phyloP scores from a whole-genome alignment of 2,113 vertebrate species.

The Gobiocypris rarus region DNA sequence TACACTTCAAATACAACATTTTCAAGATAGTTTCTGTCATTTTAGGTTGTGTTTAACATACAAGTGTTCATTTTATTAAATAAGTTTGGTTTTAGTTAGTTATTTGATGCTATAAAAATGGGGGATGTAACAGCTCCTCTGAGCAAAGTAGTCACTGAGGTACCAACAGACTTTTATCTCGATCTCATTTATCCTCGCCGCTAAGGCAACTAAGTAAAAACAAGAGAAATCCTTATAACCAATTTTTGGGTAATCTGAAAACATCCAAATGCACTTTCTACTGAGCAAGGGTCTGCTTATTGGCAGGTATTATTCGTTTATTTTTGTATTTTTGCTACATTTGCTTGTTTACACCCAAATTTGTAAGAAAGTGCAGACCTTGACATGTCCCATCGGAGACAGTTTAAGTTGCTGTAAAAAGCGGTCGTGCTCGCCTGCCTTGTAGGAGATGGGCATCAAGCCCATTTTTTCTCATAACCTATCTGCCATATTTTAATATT shows the following conservation, averaged over 20 bases:
- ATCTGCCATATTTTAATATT: slow-evolving; percentile 62
- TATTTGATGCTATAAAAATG: too few relatives aligned
- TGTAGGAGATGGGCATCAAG: slow-evolving; percentile 45
- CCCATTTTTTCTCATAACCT: slow-evolving; percentile 64
- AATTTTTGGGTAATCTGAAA: neutral
- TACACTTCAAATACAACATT: too few relatives aligned
- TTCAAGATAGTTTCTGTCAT: too few relatives aligned
- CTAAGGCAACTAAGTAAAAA: too few relatives aligned
- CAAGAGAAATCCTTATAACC: too few relatives aligned
- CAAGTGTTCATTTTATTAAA: too few relatives aligned
- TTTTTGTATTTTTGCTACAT: neutral
- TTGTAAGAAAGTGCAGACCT: slow-evolving; percentile 1
- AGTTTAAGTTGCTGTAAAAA: slow-evolving; percentile 19
- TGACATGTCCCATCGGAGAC: slow-evolving; percentile 17
- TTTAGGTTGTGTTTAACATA: too few relatives aligned
- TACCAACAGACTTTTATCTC: too few relatives aligned
- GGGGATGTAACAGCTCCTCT: too few relatives aligned
- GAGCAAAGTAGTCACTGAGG: too few relatives aligned
- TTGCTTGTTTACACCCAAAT: neutral
- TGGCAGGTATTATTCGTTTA: neutral
- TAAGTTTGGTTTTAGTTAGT: too few relatives aligned
- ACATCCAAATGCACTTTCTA: neutral
- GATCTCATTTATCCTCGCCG: too few relatives aligned
- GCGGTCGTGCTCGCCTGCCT: neutral
- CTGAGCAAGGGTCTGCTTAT: neutral